Evolutionary conservation across 2,888 invertebrate genomes (phyloP), one percentile per base, ranked within the genome.

Genomic region (Lobophora halterata): DNA sequence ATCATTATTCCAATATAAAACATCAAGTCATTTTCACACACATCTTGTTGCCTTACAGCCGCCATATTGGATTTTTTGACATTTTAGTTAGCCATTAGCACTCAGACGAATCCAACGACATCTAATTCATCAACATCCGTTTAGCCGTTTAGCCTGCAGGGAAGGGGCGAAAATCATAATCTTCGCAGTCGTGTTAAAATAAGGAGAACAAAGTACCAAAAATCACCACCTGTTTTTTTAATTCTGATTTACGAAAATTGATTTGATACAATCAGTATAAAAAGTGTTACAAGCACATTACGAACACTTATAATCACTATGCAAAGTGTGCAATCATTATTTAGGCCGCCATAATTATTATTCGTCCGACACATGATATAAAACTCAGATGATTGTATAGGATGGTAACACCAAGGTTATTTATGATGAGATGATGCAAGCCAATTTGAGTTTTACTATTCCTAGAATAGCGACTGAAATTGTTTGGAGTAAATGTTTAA

Each of bases 341-440:
- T 32, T 37, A 30, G 43, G 32, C 29, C 33, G 7, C n/a, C n/a
- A n/a, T 35, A 35, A 41, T 41, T 35, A 36, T 42, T 37, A 30
- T 38, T 37, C 34, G 32, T 23, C 41, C 31, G 24, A 37, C 43
- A 43, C 33, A 29, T 43, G 37, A 37, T 43, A 43, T 33, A 37
- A 41, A 42, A 33, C 33, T 28, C 20, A 33, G 29, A 32, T 36
- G 36, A 36, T 32, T 28, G 36, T 29, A 20, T 8, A 30, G 26
- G 31, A 25, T 42, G 36, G 32, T 17, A 38, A 34, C 37, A 37
- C 24, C 11, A 16, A 36, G 32, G 37, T 32, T 43, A 34, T 43
- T 32, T 36, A 28, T 36, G 32, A 28, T 18, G 17, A 23, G 27
- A 24, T 20, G 6, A 4, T 18, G 11, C 20, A 26, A 2, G 2